Percentiles rank a stretch among this genome's conserved stretches.
Evolutionary conservation across 2,113 vertebrate species (phyloP).

Genomic region (Neomonachus schauinslandi): DNA sequence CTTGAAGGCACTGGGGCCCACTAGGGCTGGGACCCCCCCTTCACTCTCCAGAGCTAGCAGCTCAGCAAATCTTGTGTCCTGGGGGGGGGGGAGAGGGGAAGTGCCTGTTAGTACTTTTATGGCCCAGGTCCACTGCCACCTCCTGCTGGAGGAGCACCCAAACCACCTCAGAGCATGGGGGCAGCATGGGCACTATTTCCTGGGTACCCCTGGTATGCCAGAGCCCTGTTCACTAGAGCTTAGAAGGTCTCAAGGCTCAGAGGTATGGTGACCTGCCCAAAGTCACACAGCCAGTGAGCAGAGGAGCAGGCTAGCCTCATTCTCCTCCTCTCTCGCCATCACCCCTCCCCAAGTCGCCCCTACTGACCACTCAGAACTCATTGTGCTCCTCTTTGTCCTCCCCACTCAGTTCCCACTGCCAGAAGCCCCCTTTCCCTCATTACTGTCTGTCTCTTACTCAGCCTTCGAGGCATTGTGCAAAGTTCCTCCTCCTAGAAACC

Average conservation of each 20-base stretch:
- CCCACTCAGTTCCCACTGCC: background rate
- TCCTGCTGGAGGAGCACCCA: background rate
- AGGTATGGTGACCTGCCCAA: background rate
- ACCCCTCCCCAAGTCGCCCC: background rate
- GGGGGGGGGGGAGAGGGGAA: background rate
- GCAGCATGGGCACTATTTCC: background rate
- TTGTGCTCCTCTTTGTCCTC: background rate
- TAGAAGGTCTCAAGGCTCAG: background rate
- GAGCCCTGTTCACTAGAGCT: background rate
- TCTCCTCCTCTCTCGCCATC: too few relatives aligned
- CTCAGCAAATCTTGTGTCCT: conserved; percentile 93
- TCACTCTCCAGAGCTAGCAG: conserved; percentile 92
- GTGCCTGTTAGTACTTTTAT: background rate
- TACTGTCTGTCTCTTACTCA: background rate
- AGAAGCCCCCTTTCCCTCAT: background rate
- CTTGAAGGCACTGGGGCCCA: conserved; percentile 99
- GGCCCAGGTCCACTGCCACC: background rate
- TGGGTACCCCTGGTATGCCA: background rate
- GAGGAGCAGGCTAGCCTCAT: background rate
- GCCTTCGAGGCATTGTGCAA: background rate
- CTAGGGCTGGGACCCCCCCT: conserved; percentile 94
- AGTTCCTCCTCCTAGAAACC: background rate
- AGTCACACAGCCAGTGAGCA: background rate
- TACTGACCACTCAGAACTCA: too few relatives aligned
- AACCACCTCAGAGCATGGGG: background rate